These are phyloP conservation scores for Encarsia formosa DNA, from an alignment of 2,888 invertebrate species.

Conservation along the genomic window DNA sequence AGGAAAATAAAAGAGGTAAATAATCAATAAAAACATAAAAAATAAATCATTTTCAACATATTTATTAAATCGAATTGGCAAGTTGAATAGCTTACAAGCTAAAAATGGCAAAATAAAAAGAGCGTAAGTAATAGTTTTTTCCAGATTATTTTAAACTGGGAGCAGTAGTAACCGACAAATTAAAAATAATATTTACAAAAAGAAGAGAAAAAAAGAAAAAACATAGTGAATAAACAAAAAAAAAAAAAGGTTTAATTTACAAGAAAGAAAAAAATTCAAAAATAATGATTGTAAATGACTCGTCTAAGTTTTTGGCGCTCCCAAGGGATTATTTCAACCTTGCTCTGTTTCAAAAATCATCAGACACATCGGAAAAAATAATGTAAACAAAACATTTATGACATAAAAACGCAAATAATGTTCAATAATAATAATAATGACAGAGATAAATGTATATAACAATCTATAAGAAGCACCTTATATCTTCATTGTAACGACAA, in stretches of 20 bases:
- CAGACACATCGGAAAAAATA: constrained; percentile 15
- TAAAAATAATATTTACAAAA: constrained; percentile 40
- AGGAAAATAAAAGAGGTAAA: constrained; percentile 19
- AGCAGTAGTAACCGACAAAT: constrained; percentile 37
- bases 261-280: constrained; percentile 14
- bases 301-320: constrained; percentile 24
- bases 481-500: constrained; percentile 28
- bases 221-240: not conserved
- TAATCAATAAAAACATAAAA: constrained; percentile 32
- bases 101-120: constrained; percentile 40
- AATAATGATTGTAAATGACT: constrained; percentile 19
- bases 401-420: constrained; percentile 20
- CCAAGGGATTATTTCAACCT: constrained; percentile 1
- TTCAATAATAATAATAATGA: constrained; percentile 29
- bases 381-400: constrained; percentile 20
- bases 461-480: constrained; percentile 48
- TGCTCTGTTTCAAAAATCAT: constrained; percentile 3
- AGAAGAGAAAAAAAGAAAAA: not conserved
- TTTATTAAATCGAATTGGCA: constrained; percentile 51
- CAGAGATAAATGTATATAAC: constrained; percentile 42
- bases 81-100: constrained; percentile 49
- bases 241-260: not conserved
- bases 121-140: constrained; percentile 35
- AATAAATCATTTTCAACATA: constrained; percentile 44
- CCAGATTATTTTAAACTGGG: constrained; percentile 30